These are phyloP conservation scores for Petrocephalus zakoni DNA, from an alignment of 2,113 vertebrate genomes.

Conservation along the genomic window DNA sequence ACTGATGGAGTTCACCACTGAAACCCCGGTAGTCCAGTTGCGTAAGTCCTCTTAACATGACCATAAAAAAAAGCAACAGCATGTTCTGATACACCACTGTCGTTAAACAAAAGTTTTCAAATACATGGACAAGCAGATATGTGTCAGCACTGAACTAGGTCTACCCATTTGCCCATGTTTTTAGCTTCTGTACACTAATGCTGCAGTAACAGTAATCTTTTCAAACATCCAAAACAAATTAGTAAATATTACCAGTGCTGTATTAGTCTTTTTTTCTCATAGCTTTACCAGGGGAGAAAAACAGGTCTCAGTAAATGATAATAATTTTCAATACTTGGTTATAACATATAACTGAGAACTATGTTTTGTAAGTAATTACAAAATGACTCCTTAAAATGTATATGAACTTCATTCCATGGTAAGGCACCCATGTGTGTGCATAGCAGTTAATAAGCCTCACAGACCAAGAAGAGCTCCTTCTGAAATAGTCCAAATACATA, in stretches of 20 bases:
- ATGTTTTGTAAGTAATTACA: background rate
- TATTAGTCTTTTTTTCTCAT: background rate
- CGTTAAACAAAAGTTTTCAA: background rate
- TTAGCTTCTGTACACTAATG: background rate
- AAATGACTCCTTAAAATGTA: background rate
- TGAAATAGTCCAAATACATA: background rate
- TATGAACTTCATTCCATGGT: background rate
- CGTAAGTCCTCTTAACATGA: background rate
- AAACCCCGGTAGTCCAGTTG: background rate
- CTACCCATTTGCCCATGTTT: background rate
- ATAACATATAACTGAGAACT: background rate
- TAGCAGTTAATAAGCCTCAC: background rate
- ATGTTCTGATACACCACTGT: background rate
- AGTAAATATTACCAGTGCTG: background rate
- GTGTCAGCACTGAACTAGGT: background rate
- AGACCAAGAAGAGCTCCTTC: background rate
- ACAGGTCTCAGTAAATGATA: background rate
- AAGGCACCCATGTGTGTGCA: background rate
- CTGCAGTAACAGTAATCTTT: background rate
- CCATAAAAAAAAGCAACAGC: background rate
- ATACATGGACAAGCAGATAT: background rate
- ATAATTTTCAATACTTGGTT: background rate
- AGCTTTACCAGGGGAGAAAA: background rate
- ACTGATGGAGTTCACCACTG: background rate
- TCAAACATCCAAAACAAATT: background rate